Conservation (phyloP, 2,113 vertebrate genomes). For the Astatoreochromis straeleni region DNA sequence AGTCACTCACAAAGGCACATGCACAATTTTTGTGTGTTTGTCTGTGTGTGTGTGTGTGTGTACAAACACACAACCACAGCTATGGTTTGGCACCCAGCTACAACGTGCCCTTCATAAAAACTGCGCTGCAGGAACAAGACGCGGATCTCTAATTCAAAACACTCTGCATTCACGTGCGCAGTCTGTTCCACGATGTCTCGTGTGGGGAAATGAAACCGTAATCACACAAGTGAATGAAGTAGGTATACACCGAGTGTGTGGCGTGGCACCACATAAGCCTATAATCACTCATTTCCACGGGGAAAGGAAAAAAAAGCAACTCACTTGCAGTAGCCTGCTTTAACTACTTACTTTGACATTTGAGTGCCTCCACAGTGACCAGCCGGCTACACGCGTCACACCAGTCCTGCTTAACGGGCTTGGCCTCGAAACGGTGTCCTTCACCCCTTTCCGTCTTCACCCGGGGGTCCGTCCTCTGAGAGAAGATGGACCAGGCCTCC, state of each 20-base stretch:
- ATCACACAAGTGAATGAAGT: neutral
- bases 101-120: neutral
- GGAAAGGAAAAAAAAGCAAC: neutral
- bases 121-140: neutral
- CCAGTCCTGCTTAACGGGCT: conserved; percentile 74
- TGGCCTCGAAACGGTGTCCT: conserved; percentile 76
- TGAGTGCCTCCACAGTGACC: conserved; percentile 73
- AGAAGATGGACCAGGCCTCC: conserved; percentile 86
- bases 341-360: conserved; percentile 81
- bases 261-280: neutral
- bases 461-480: conserved; percentile 65
- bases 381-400: conserved; percentile 82
- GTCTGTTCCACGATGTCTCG: neutral
- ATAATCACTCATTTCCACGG: neutral
- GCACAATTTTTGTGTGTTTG: neutral
- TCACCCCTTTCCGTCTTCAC: conserved; percentile 73
- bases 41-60: neutral
- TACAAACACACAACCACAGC: neutral
- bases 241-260: neutral
- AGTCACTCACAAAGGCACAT: neutral
- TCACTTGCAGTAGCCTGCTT: neutral
- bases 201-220: neutral
- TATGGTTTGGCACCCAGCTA: neutral
- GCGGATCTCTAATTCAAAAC: neutral
- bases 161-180: neutral